phyloP scores from a whole-genome alignment of 2,113 vertebrate species.

The Ornithorhynchus anatinus region DNA sequence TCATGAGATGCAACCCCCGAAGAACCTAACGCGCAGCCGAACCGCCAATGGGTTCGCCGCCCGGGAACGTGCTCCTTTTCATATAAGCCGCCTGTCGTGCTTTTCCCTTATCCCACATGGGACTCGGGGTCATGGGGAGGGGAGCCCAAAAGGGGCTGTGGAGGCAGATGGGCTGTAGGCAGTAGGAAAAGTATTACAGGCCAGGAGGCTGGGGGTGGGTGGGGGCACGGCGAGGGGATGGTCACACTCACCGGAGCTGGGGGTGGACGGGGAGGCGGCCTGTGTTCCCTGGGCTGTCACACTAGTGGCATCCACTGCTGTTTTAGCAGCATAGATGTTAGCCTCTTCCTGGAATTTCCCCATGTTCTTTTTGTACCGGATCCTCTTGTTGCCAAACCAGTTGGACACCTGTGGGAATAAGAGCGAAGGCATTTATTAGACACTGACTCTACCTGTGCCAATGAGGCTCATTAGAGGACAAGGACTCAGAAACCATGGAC shows the following conservation, averaged over 20 bases:
- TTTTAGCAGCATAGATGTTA: slow-evolving; percentile 86
- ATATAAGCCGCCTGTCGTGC: no score
- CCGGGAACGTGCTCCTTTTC: no score
- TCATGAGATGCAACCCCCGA: no score
- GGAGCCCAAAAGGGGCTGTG: neutral
- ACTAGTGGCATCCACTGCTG: slow-evolving; percentile 78
- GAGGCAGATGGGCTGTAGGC: neutral
- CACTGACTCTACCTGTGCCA: no score
- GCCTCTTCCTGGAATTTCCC: slow-evolving; percentile 91
- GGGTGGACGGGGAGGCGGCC: slow-evolving; percentile 82
- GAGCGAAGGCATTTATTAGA: neutral
- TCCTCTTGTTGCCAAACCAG: slow-evolving; percentile 94
- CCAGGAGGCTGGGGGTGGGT: neutral
- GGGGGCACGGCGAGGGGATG: neutral
- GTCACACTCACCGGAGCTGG: slow-evolving; percentile 77
- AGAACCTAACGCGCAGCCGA: no score
- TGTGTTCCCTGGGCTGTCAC: slow-evolving; percentile 81
- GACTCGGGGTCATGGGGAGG: no score
- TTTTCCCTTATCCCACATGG: no score
- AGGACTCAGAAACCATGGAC: no score
- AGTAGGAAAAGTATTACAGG: neutral
- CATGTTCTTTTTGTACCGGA: slow-evolving; percentile 91
- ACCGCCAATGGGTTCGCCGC: no score
- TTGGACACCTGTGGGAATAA: slow-evolving; percentile 82
- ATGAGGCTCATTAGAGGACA: no score